Percentiles rank a stretch among this genome's conserved stretches.
Evolutionary conservation across 2,888 invertebrate species (phyloP).

Genomic region (Bombylius major): DNA sequence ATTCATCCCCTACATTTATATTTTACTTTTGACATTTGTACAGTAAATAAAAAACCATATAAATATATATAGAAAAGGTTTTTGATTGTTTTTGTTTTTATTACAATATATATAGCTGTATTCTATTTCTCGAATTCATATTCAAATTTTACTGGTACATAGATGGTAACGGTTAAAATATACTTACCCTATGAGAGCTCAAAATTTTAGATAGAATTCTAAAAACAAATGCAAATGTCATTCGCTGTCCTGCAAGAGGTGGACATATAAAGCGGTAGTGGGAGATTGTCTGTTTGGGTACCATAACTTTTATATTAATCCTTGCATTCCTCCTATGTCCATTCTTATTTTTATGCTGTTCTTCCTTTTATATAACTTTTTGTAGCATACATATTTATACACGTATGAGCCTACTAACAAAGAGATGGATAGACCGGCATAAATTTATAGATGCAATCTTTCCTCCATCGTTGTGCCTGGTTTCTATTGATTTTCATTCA

Average conservation of each 20-base stretch:
- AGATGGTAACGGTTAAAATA: not conserved
- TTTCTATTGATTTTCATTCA: not conserved
- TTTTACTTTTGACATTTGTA: too few relatives aligned
- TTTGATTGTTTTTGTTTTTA: too few relatives aligned
- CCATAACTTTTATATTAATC: not conserved
- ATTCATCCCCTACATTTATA: too few relatives aligned
- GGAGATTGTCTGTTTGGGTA: not conserved
- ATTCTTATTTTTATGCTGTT: not conserved
- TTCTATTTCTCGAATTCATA: too few relatives aligned
- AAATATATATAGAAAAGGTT: too few relatives aligned
- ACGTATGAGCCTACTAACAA: not conserved
- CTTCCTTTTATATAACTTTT: not conserved
- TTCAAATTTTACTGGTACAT: too few relatives aligned
- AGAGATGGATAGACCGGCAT: slow-evolving; percentile 10
- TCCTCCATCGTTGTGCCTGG: not conserved
- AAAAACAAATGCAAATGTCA: not conserved
- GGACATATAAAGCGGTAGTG: not conserved
- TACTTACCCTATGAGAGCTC: not conserved
- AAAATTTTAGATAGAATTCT: not conserved
- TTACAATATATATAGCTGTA: too few relatives aligned
- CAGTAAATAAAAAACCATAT: too few relatives aligned
- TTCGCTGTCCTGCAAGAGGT: not conserved
- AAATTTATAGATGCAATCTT: slow-evolving; percentile 10
- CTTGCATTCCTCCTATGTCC: not conserved
- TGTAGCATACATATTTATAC: not conserved